phyloP scores from a whole-genome alignment of 2,113 vertebrate species.

The Colinus virginianus region DNA sequence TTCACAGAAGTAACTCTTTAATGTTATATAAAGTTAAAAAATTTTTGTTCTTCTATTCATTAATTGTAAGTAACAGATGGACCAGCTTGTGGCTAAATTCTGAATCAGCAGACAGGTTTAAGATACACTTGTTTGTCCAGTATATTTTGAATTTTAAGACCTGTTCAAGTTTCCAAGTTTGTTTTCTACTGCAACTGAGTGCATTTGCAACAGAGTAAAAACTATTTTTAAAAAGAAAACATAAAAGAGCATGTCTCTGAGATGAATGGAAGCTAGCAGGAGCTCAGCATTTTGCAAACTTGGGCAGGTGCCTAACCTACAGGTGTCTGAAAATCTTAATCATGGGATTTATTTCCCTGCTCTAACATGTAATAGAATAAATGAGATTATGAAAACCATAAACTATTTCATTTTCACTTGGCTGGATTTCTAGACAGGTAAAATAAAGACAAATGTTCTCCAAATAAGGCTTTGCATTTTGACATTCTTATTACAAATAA shows the following conservation, averaged over 20 bases:
- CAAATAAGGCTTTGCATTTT: neutral
- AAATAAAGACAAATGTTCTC: constrained; percentile 42
- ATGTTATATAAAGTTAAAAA: neutral
- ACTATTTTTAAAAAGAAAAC: neutral
- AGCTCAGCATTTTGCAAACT: neutral
- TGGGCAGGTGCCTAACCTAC: neutral
- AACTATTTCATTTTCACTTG: constrained; percentile 30
- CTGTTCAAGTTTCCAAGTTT: neutral
- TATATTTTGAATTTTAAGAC: neutral
- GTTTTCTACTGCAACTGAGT: neutral
- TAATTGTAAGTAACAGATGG: neutral
- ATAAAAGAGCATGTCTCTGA: neutral
- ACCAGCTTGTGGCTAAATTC: neutral
- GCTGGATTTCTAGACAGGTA: constrained; percentile 23
- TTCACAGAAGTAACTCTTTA: neutral
- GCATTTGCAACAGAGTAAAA: neutral
- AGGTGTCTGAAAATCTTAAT: constrained; percentile 1
- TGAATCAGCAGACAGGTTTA: neutral
- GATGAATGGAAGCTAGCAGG: neutral
- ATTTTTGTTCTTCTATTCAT: neutral
- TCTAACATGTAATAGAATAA: neutral
- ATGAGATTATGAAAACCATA: constrained; percentile 11
- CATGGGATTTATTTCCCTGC: neutral
- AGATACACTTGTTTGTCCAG: neutral
- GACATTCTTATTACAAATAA: constrained; percentile 11